Evolutionary conservation across 2,797 vertebrate species (phyloP).

Genomic region (Acridotheres tristis): DNA sequence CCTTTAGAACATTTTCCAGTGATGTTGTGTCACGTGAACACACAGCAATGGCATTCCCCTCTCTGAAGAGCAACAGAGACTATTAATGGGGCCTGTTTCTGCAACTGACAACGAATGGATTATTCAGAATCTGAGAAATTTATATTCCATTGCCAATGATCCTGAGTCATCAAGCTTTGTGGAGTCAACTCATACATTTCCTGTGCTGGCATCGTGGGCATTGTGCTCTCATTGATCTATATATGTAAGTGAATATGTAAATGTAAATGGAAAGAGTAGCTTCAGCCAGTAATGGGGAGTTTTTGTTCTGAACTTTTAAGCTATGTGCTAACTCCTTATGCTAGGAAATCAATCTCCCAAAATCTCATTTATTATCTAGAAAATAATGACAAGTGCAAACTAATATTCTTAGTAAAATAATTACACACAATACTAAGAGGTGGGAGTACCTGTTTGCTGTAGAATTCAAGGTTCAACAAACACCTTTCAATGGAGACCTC

Average conservation of each 20-base stretch:
- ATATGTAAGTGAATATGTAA: background rate
- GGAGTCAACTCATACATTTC: background rate
- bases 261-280: background rate
- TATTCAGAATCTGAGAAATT: conserved; percentile 37
- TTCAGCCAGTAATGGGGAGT: background rate
- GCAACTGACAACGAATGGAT: background rate
- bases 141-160: background rate
- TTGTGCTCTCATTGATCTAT: background rate
- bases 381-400: background rate
- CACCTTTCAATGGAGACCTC: background rate
- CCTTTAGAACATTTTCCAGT: background rate
- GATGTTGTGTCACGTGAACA: background rate
- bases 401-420: background rate
- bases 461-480: background rate
- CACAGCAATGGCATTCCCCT: background rate
- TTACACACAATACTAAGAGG: background rate
- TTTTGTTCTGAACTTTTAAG: background rate
- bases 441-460: background rate
- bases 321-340: background rate
- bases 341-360: background rate
- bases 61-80: conserved; percentile 41
- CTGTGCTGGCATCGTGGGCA: background rate
- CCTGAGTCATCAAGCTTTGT: conserved; percentile 12
- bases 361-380: background rate
- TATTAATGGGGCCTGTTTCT: conserved; percentile 38